Percentiles rank a stretch among this genome's conserved stretches.
These are phyloP conservation scores for Tetramorium alpestre DNA, from an alignment of 1,140 invertebrate genomes.

Conservation along the genomic window DNA sequence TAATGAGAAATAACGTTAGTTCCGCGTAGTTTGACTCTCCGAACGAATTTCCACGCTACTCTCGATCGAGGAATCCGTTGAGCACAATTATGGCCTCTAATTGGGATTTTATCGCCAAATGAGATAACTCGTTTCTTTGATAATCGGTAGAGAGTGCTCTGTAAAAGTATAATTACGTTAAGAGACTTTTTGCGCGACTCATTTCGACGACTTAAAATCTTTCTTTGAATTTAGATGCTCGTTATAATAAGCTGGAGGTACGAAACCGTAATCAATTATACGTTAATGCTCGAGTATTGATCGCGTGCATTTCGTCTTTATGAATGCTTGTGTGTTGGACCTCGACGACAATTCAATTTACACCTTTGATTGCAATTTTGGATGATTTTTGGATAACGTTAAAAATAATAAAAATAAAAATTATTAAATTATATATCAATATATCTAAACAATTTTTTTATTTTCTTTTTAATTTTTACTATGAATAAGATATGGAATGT, in stretches of 20 bases:
- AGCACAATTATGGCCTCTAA: slow-evolving; percentile 27
- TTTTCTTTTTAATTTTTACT: background rate
- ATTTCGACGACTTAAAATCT: slow-evolving; percentile 3
- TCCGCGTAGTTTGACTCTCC: slow-evolving; percentile 23
- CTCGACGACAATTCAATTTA: background rate
- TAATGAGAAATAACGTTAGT: slow-evolving; percentile 22
- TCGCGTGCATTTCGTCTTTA: background rate
- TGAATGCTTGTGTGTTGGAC: background rate
- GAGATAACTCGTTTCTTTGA: slow-evolving; percentile 31
- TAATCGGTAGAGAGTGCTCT: background rate
- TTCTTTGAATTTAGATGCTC: background rate
- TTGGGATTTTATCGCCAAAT: slow-evolving; percentile 35
- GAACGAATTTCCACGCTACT: slow-evolving; percentile 23
- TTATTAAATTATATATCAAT: background rate
- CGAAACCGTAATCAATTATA: slow-evolving; percentile 23
- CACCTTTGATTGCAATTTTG: background rate
- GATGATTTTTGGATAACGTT: background rate
- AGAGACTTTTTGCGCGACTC: slow-evolving; percentile 32
- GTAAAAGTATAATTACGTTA: slow-evolving; percentile 38
- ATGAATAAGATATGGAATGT: background rate
- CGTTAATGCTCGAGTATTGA: background rate
- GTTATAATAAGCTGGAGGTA: background rate
- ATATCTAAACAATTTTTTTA: background rate
- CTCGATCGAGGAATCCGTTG: slow-evolving; percentile 7
- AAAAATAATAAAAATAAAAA: too few species aligned